A percentile compares a stretch with the other conserved stretches of the same genome.
These are phyloP conservation scores for Pachyrhynchus sulphureomaculatus DNA, from an alignment of 1,140 invertebrate species.

Conservation along the genomic window DNA sequence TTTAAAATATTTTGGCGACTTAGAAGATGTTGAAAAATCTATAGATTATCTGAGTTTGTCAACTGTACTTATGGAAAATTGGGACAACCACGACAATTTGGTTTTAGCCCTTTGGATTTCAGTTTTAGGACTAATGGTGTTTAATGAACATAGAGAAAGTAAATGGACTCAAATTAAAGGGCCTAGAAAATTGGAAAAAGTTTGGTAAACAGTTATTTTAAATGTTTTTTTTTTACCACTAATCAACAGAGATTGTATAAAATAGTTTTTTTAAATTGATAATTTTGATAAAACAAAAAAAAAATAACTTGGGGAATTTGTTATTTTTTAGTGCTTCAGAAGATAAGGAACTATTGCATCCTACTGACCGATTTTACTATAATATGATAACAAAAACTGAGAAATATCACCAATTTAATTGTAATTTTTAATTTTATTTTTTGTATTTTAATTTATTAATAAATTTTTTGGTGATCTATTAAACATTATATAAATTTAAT, in stretches of 20 bases:
- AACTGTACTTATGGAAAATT: constrained; percentile 66
- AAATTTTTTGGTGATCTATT: no score
- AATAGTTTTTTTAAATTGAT: not conserved
- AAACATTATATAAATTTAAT: no score
- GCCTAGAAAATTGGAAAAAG: constrained; percentile 50
- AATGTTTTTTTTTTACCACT: no score
- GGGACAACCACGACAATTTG: constrained; percentile 60
- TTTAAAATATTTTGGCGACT: constrained; percentile 64
- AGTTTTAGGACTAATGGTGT: constrained; percentile 67
- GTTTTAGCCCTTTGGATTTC: constrained; percentile 60
- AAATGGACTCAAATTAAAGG: constrained; percentile 72
- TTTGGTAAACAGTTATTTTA: constrained; percentile 10
- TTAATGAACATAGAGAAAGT: constrained; percentile 65
- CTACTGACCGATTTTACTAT: constrained; percentile 38
- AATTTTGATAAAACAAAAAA: not conserved
- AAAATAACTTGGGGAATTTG: no score
- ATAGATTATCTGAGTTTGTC: constrained; percentile 62
- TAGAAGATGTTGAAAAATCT: constrained; percentile 58
- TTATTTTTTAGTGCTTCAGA: constrained; percentile 6
- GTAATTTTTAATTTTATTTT: not conserved
- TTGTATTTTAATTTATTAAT: not conserved
- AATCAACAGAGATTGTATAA: no score
- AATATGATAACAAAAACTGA: constrained; percentile 38
- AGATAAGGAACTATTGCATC: not conserved
- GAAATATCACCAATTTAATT: constrained; percentile 33